Base-by-base conservation (phyloP, 2,113 vertebrate genomes). In the Empidonax alnorum region DNA sequence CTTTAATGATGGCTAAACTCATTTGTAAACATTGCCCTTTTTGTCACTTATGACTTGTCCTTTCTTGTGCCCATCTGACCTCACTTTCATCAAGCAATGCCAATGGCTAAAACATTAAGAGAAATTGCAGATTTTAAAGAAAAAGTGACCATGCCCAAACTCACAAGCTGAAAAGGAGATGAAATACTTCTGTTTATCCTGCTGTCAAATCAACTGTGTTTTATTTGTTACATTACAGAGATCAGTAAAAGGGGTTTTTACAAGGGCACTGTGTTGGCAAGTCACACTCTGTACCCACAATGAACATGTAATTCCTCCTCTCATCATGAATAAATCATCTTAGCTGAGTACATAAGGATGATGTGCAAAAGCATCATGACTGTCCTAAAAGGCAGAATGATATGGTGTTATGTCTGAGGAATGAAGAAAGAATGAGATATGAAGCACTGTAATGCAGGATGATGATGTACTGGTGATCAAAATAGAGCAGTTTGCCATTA, bases 401-500 rank as follows among this genome's bases (percentile, higher is more conserved):
- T 84, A 67, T 7, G 9, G 17, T 37, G 30, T 12, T 9, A 19
- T 41, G 73, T 56, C 30, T 76, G 62, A 56, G 47, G 49, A 94
- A 76, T 35, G 55, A 73, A 52, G 71, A 58, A 23, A 76, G 53
- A 65, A 72, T 6, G 52, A 72, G 61, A 31, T 9, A 17, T 9
- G 27, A 77, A 67, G 61, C 35, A 4, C 3, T 20, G 20, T 41
- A 79, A 62, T 8, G n/a, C 50, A 52, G 79, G 69, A 62, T 84
- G 87, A 47, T 89, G 92, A 71, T 73, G 25, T 59, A n/a, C 83
- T 41, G 87, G 41, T 80, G 78, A 81, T 84, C 66, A 59, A 85
- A 77, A 73, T 3, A 88, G 83, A 93, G 71, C 72, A 66, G 65
- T 35, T 42, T 96, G 95, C 91, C 80, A 37, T 85, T 91, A 44